A percentile compares a stretch with the other conserved stretches of the same genome.
These are phyloP conservation scores for Anguilla pacifica DNA, from an alignment of 2,797 vertebrate genomes.

Conservation along the genomic window DNA sequence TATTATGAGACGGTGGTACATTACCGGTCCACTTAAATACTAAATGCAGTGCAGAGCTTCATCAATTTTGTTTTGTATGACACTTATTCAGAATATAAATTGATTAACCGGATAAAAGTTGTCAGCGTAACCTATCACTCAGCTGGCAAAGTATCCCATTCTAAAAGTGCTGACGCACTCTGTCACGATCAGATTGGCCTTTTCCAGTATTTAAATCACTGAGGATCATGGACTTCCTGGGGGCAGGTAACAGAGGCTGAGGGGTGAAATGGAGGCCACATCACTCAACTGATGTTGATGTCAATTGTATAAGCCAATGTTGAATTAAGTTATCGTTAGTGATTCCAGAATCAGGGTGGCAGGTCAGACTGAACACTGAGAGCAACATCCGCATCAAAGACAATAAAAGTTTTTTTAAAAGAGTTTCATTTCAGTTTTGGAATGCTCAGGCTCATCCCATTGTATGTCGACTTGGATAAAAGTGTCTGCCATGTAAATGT, in stretches of 20 bases:
- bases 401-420: background rate
- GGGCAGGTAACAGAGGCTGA: background rate
- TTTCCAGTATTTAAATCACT: slow-evolving; percentile 5
- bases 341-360: background rate
- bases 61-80: background rate
- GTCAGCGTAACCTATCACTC: background rate
- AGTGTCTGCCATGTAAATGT: too few species aligned
- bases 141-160: background rate
- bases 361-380: background rate
- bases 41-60: background rate
- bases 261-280: background rate
- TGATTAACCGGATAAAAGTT: background rate
- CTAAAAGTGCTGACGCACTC: background rate
- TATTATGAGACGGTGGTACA: background rate
- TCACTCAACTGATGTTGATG: too few species aligned
- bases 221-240: background rate
- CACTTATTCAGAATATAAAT: slow-evolving; percentile 8
- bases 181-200: background rate
- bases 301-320: background rate
- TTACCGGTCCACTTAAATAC: background rate
- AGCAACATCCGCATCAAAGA: background rate
- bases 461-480: too few species aligned
- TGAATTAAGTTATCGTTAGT: background rate
- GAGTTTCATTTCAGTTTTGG: background rate
- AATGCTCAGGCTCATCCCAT: background rate